Base-by-base conservation (phyloP, 2,113 vertebrate genomes). In the Fulmarus glacialis region DNA sequence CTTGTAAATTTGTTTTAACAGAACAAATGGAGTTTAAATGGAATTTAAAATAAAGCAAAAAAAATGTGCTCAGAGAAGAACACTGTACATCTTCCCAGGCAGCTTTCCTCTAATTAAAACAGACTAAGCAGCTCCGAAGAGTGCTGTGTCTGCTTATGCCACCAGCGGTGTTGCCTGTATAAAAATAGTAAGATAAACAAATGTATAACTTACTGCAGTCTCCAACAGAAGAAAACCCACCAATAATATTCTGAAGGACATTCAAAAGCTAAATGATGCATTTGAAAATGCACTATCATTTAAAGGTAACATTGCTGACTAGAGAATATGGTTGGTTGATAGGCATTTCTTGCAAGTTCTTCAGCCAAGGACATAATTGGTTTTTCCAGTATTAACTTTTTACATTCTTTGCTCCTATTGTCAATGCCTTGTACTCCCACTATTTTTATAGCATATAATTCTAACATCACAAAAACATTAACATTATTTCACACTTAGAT, bases 51-150 rank as follows among this genome's bases (percentile, higher is more conserved):
- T 38, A 18, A 45, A 64, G 60, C 36, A 59, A 52, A 52, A 38
- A 23, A 52, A 42, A 1, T 6, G 2, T 45, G 29, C 60, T 90
- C 36, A 58, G 32, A 97, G 75, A 89, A 72, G 40, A 87, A 26
- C 36, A 66, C 30, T 84, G 83, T 86, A 67, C 80, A 32, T 95
- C 63, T 91, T 95, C 47, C 26, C 87, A 90, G 82, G 81, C 70
- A 88, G 71, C 63, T 83, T 94, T 87, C 83, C 23, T 86, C 71
- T 95, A 80, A 95, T 89, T 97, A 97, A 97, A 97, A 79, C 82
- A 89, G 53, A 56, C 34, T 71, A 71, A 40, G 59, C 32, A 89
- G 84, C 56, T 91, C 71, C 45, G 32, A 20, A 75, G 82, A 88
- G 68, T 29, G 32, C 74, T 86, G 45, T 56, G 34, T 47, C 72